A percentile compares a stretch with the other conserved stretches of the same genome.
Evolutionary conservation across 2,888 invertebrate species (phyloP).

Genomic region (Cryptosula pallasiana): DNA sequence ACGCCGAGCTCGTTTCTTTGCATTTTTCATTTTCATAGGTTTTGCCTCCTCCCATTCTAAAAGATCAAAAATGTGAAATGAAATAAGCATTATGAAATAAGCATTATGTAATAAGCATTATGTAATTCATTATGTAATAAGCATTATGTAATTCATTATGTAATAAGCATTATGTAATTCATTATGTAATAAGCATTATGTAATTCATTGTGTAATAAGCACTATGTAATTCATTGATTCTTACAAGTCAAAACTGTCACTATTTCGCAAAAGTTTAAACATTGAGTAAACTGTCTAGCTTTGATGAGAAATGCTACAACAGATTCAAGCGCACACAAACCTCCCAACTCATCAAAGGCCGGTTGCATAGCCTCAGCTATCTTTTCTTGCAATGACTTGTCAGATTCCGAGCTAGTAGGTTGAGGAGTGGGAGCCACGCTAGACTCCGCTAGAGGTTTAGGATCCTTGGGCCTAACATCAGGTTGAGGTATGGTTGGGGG

Average conservation of each 20-base stretch:
- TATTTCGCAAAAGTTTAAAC: no score
- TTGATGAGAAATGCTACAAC: background rate
- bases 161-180: no score
- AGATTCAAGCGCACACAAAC: background rate
- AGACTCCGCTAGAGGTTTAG: background rate
- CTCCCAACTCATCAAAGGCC: constrained; percentile 17
- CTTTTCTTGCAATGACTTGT: background rate
- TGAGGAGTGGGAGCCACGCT: background rate
- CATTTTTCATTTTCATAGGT: constrained; percentile 22
- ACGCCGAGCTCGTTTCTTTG: constrained; percentile 13
- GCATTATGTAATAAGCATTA: no score
- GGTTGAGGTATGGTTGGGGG: background rate
- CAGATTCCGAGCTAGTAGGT: background rate
- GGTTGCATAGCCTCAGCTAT: constrained; percentile 12
- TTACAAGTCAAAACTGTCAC: no score
- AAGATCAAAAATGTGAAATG: background rate
- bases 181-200: no score
- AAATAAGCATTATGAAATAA: no score
- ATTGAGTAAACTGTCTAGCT: background rate
- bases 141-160: no score
- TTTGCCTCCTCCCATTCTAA: constrained; percentile 18
- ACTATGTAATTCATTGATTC: no score
- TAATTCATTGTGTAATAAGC: no score
- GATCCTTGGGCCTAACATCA: background rate
- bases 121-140: no score